Percentiles rank a stretch among this genome's conserved stretches.
phyloP scores from a whole-genome alignment of 1,140 invertebrate genomes.

The Drosophila azteca region DNA sequence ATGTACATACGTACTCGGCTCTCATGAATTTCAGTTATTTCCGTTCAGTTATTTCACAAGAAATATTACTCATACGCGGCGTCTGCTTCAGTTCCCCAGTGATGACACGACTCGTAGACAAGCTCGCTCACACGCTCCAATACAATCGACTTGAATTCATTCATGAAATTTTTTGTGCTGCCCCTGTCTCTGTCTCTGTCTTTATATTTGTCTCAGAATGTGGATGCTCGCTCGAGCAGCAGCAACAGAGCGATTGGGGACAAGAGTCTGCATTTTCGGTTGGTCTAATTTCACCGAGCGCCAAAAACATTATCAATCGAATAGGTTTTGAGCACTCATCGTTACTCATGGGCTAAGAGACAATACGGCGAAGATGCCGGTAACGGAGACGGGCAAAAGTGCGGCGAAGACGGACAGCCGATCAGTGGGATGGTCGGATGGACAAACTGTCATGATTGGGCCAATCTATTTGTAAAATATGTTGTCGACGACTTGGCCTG shows the following conservation, averaged over 20 bases:
- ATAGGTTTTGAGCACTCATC: conserved; percentile 57
- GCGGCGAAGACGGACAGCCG: neutral
- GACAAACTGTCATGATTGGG: conserved; percentile 54
- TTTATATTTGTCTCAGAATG: conserved; percentile 11
- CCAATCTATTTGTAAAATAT: conserved; percentile 68
- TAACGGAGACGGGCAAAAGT: conserved; percentile 37
- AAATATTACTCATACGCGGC: conserved; percentile 79
- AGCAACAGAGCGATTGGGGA: neutral
- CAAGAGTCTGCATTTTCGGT: neutral
- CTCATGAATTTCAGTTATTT: conserved; percentile 77
- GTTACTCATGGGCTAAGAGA: conserved; percentile 55
- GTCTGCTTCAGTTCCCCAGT: conserved; percentile 33
- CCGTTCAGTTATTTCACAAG: conserved; percentile 78
- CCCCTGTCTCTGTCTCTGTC: neutral
- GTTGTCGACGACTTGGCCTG: conserved; percentile 32
- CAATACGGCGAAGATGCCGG: neutral
- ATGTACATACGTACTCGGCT: neutral
- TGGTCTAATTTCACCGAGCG: conserved; percentile 63
- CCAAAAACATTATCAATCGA: conserved; percentile 67
- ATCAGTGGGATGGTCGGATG: neutral
- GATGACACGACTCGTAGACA: conserved; percentile 16
- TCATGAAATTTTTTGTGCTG: conserved; percentile 39
- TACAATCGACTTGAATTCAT: conserved; percentile 35
- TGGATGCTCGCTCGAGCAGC: conserved; percentile 8
- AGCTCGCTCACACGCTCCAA: conserved; percentile 35